A percentile compares a stretch with the other conserved stretches of the same genome.
Evolutionary conservation across 2,113 vertebrate genomes (phyloP).

Genomic region (Notothenia coriiceps): DNA sequence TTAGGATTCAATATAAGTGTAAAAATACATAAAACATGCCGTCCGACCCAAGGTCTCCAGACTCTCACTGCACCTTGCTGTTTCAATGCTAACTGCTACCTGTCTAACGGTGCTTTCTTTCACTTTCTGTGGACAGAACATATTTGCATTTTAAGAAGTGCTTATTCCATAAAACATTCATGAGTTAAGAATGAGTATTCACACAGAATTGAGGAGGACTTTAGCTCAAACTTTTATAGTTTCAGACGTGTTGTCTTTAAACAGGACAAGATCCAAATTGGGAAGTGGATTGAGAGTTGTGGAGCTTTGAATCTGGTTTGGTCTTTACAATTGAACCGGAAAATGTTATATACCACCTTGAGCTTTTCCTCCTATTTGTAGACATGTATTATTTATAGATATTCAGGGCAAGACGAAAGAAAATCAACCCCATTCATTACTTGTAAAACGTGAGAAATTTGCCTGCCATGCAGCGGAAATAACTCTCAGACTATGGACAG

Average conservation of each 20-base stretch:
- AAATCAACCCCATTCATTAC: conserved; percentile 35
- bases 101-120: conserved; percentile 5
- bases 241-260: conserved; percentile 31
- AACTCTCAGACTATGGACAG: conserved; percentile 12
- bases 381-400: conserved; percentile 38
- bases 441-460: conserved; percentile 36
- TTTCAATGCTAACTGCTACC: conserved; percentile 8
- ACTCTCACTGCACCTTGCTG: not conserved
- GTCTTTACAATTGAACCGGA: not conserved
- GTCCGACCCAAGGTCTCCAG: not conserved
- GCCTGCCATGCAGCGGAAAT: conserved; percentile 1
- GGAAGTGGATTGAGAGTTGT: conserved; percentile 7
- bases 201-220: conserved; percentile 34
- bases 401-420: conserved; percentile 21
- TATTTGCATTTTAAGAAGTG: conserved; percentile 63
- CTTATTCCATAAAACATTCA: conserved; percentile 60
- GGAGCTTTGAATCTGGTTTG: rapidly evolving
- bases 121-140: conserved; percentile 33
- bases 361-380: conserved; percentile 7
- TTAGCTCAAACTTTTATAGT: not conserved
- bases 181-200: conserved; percentile 28
- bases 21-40: not conserved
- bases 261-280: not conserved
- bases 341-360: not conserved
- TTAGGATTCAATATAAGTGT: not conserved